Evolutionary conservation across 2,888 invertebrate genomes (phyloP), one percentile per base, ranked within the genome.

Genomic region (Rhogogaster chlorosoma): DNA sequence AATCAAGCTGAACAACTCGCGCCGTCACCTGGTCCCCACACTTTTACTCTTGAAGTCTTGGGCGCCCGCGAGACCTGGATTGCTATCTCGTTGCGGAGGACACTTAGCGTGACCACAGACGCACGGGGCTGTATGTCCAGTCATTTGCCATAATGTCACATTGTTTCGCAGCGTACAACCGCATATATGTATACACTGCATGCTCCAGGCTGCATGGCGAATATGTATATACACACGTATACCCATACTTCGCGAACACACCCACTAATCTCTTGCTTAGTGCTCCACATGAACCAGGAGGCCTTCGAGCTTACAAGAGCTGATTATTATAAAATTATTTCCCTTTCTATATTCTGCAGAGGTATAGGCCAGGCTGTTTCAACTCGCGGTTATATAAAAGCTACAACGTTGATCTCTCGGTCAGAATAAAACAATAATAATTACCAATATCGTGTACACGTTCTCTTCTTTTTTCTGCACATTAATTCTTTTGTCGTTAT

Each of bases 101-200:
- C 70, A 83, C 83, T 83, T 83, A 83, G 49, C 83, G 67, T 83
- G 83, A 83, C 83, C 70, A 38, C 82, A 83, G 12, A 38, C 57
- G 49, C 67, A 83, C 80, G 80, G 80, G 32, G 22, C 45, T 86
- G 87, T 86, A 86, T 85, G 88, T 88, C 86, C 88, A 86, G 88
- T 90, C 89, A 88, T 90, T 90, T 89, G 89, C 88, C 88, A 89
- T 91, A 91, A 91, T 91, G 91, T 91, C 91, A 90, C 90, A 91
- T 91, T 91, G 91, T 91, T 90, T 89, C 88, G 89, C 89, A 83
- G 88, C 88, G 71, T 15, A 85, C 78, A 88, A 87, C 88, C 90
- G 89, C 90, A 3, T 45, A 45, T 45, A 45, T 15, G 15, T 12
- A 15, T 45, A 45, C 12, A n/a, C n/a, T n/a, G n/a, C n/a, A n/a